phyloP scores from a whole-genome alignment of 2,888 invertebrate genomes.

The Drymonia ruficornis region DNA sequence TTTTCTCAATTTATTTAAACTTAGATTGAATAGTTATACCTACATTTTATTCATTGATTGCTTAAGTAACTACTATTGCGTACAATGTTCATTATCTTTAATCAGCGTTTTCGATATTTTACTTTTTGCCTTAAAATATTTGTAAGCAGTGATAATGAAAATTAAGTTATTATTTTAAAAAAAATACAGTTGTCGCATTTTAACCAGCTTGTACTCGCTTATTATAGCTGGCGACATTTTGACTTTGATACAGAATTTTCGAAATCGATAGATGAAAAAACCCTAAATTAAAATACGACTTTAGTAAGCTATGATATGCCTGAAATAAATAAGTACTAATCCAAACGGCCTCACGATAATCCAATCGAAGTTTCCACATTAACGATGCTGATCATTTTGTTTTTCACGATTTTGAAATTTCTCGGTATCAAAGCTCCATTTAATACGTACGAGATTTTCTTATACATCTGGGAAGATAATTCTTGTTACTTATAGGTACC shows the following conservation, averaged over 20 bases:
- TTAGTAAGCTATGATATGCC: neutral
- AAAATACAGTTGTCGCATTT: slow-evolving; percentile 13
- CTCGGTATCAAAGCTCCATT: slow-evolving; percentile 30
- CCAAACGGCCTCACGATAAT: slow-evolving; percentile 7
- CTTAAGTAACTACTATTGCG: neutral
- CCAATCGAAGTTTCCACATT: slow-evolving; percentile 25
- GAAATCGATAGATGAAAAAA: slow-evolving; percentile 7
- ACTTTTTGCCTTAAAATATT: neutral
- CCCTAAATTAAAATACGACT: neutral
- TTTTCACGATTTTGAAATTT: slow-evolving; percentile 30
- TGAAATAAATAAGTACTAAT: neutral
- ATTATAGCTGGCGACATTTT: slow-evolving; percentile 56
- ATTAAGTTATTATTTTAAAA: neutral
- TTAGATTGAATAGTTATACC: neutral
- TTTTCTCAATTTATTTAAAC: neutral
- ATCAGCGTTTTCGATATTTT: neutral
- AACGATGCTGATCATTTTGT: slow-evolving; percentile 16
- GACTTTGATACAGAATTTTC: slow-evolving; percentile 37
- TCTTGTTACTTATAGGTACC: neutral
- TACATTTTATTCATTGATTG: neutral
- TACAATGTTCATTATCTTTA: neutral
- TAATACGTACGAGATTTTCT: slow-evolving; percentile 43
- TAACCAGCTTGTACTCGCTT: slow-evolving; percentile 54
- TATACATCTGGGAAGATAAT: slow-evolving; percentile 15
- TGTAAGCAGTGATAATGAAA: neutral